Base-by-base conservation (phyloP, 2,113 vertebrate genomes). In the Alethe diademata region DNA sequence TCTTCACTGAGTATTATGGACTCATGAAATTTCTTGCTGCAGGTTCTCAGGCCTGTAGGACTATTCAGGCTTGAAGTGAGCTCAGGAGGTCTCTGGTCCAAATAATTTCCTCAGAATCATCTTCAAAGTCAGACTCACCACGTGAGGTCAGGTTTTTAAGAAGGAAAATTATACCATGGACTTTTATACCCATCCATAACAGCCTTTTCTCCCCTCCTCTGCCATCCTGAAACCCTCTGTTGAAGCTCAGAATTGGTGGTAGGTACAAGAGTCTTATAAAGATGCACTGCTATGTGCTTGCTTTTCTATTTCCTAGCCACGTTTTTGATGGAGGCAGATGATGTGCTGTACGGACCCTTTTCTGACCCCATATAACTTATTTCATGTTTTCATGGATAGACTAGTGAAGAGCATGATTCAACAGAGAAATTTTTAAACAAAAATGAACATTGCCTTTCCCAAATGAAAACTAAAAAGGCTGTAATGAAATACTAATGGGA, bases 381-480 rank as follows among this genome's bases (percentile, higher is more conserved):
- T 88, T 76, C 28, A 54, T 51, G 15, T 82, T 79, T 48, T 64
- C 10, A 33, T 17, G n/a, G 38, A 50, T 26, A 29, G 28, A 65
- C 12, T 57, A 65, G 18, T 45, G 31, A 69, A 64, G 60, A 85
- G 17, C 19, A 45, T 33, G 22, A 72, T 65, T 92, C 31, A 79
- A 42, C 0, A 88, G 50, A 62, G 25, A 58, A 76, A 69, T 19
- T 73, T 38, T 65, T 92, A 86, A 84, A 82, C 51, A 91, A 83
- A 91, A 92, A 82, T 45, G 40, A 79, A 50, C 18, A 53, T 31
- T 70, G 9, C 16, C 60, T 90, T 95, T 90, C 42, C 65, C 82
- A 86, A 92, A 86, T 65, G 58, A 58, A 83, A 92, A 81, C 23
- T 24, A 81, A 72, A 91, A 87, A 91, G 48, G 5, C 24, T 31